Conservation (phyloP, 2,888 invertebrate genomes). For the Polyommatus icarus region DNA sequence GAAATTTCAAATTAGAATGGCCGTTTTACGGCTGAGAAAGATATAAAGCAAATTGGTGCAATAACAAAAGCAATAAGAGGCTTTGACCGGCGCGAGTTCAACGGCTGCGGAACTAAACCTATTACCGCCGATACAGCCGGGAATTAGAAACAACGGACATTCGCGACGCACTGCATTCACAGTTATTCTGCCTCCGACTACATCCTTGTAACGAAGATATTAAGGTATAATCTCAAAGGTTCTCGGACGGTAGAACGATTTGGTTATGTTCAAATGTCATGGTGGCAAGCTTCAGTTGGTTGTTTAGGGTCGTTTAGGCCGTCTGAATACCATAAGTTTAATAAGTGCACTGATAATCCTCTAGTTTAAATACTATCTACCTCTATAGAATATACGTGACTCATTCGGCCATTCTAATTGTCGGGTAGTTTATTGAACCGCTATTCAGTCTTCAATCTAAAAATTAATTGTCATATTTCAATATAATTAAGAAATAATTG, state of each 20-base stretch:
- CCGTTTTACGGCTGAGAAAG: slow-evolving; percentile 36
- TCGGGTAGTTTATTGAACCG: no score
- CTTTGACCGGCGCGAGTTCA: slow-evolving; percentile 67
- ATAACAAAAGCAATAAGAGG: slow-evolving; percentile 53
- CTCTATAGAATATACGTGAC: no score
- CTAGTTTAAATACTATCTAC: not conserved
- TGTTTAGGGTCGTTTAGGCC: no score
- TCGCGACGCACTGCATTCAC: slow-evolving; percentile 21
- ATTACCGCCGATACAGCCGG: slow-evolving; percentile 19
- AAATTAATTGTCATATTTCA: not conserved
- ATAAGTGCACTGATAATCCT: not conserved
- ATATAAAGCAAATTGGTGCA: slow-evolving; percentile 44
- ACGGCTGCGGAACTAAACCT: slow-evolving; percentile 45
- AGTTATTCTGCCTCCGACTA: not conserved
- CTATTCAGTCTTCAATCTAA: not conserved
- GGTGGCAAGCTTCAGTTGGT: no score
- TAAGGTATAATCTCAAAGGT: not conserved
- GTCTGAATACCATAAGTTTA: no score
- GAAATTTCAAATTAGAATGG: slow-evolving; percentile 15
- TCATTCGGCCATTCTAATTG: no score
- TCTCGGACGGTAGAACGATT: no score
- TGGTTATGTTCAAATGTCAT: not conserved
- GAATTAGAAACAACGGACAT: slow-evolving; percentile 29
- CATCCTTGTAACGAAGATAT: not conserved
- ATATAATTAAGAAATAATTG: not conserved